Evolutionary conservation across 2,888 invertebrate genomes (phyloP), one percentile per base, ranked within the genome.

Genomic region (Horisme vitalbata): DNA sequence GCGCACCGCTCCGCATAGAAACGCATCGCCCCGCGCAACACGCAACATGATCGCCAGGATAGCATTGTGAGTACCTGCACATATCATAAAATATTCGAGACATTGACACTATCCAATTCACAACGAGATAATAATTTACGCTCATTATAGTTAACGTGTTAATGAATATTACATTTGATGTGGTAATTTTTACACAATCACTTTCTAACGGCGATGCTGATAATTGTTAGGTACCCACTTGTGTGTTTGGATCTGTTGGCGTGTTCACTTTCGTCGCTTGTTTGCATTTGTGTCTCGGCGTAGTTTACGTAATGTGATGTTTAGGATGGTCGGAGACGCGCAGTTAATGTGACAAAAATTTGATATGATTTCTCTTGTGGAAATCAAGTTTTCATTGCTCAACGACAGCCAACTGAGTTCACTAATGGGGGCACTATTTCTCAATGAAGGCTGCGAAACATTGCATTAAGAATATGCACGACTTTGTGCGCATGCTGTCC

Each of bases 401-500:
- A 86, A 87, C 75, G 62, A 62, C 75, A 74, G 72, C 68, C 64
- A 67, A 65, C 80, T 80, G 80, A 77, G 82, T 83, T 79, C 85
- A 83, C 83, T 82, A 87, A 85, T 84, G 85, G 77, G 85, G 83
- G 79, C 88, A 79, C 71, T 74, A 75, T 89, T 86, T 84, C 87
- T 81, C 85, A 87, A 88, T 81, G 77, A 79, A 84, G 79, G 75
- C 88, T 83, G 77, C 80, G 85, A 86, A 88, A 87, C 75, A 67
- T 82, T 83, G 80, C 78, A 81, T 79, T 81, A 78, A 83, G 83
- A 85, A 83, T 87, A 85, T 83, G 79, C 83, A 87, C 85, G 83
- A 83, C 73, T 79, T 70, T 66, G 73, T 68, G 75, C 71, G 75
- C 68, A 72, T 67, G 80, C 79, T 81, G 75, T 82, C 53, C 56